Evolutionary conservation across 2,113 vertebrate species (phyloP), one percentile per base, ranked within the genome.

Genomic region (Silurus meridionalis): DNA sequence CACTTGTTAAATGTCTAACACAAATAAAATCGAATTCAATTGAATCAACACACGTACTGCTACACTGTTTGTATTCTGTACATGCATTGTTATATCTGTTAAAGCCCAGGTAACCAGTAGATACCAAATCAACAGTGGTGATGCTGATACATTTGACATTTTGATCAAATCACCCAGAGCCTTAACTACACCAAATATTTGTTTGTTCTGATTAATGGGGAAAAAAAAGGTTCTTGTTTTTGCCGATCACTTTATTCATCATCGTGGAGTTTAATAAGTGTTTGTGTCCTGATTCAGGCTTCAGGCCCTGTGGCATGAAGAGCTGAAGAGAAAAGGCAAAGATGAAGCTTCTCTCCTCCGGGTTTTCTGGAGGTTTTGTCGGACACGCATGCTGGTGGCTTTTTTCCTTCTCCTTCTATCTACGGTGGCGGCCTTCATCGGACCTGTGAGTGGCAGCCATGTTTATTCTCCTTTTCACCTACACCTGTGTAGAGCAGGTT

Each of bases 311-410:
- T 96, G 96, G 95, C 92, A 93, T 0, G 92, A 94, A 8, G 96
- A 96, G 92, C 91, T 96, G 61, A 95, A 95, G 81, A 86, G 57
- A 46, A 85, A 77, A 23, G 95, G 95, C 4, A 92, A 88, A 67
- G 94, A 95, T 4, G 92, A 90, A 1, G 94, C 93, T 0, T 96
- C 95, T 13, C 92, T 96, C 77, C 89, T 89, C 1, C 89, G 93
- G 78, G 96, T 95, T 82, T 92, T 95, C 87, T 96, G 94, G 95
- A 94, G 93, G 87, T 96, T 96, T 90, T 96, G 95, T 91, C 92
- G 91, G 89, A 96, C 95, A 25, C 94, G 96, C 37, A 91, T 91
- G 87, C 89, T 96, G 89, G 91, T 96, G 87, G 94, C 95, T 80
- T 86, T 95, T 46, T 92, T 95, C 66, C 90, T 93, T 84, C 92